Evolutionary conservation across 2,888 invertebrate species (phyloP).

Genomic region (Cerastoderma edule): DNA sequence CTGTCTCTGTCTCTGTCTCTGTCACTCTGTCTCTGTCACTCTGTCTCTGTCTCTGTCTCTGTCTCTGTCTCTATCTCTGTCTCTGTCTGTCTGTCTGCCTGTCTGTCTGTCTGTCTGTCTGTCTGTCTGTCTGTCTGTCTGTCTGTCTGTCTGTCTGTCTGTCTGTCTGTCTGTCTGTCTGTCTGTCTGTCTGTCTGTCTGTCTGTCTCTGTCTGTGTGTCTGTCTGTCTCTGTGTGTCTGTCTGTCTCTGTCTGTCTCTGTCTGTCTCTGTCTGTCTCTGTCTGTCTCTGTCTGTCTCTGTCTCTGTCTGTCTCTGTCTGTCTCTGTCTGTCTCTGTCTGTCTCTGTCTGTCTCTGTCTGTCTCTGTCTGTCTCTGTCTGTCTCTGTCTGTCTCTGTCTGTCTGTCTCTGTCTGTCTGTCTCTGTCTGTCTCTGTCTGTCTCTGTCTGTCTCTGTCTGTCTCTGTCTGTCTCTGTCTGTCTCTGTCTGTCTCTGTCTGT

Average conservation of each 20-base stretch:
- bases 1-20: too few species aligned
- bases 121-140: background rate
- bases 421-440: background rate
- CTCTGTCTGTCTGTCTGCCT: too few species aligned
- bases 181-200: background rate
- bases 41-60: too few species aligned
- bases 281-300: background rate
- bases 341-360: background rate
- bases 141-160: background rate
- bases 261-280: background rate
- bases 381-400: background rate
- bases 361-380: background rate
- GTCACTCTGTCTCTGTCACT: too few species aligned
- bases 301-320: background rate
- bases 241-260: background rate
- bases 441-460: background rate
- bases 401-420: background rate
- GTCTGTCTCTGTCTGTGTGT: background rate
- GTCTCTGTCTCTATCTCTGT: too few species aligned
- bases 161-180: background rate
- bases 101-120: constrained; percentile 1
- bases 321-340: background rate
- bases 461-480: background rate
- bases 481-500: background rate
- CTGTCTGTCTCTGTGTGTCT: background rate